phyloP scores from a whole-genome alignment of 2,797 vertebrate genomes.

The Mustela erminea region DNA sequence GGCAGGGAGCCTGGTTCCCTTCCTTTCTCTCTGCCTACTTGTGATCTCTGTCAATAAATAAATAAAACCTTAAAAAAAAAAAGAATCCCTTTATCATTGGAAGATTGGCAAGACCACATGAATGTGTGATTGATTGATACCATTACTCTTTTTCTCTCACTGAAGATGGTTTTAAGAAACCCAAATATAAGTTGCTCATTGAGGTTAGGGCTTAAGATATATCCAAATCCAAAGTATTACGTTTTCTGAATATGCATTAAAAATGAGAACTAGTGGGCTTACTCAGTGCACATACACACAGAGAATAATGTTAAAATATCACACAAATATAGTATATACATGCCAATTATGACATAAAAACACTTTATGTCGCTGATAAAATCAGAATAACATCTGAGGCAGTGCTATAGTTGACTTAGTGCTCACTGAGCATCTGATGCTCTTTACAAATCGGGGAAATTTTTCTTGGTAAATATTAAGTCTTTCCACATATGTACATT shows the following conservation, averaged over 20 bases:
- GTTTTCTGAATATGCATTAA: background rate
- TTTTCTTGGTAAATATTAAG: constrained; percentile 63
- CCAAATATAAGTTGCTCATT: background rate
- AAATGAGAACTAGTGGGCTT: background rate
- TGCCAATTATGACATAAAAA: constrained; percentile 8
- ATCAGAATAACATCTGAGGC: background rate
- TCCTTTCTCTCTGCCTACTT: too few species aligned
- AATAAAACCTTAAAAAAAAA: too few species aligned
- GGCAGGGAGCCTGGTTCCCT: too few species aligned
- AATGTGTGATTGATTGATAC: background rate
- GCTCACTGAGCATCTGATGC: background rate
- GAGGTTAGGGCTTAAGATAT: background rate
- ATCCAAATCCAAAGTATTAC: background rate
- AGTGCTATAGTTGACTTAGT: background rate
- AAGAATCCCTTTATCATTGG: background rate
- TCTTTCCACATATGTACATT: constrained; percentile 42
- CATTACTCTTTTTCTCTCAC: background rate
- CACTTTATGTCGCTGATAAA: background rate
- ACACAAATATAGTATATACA: background rate
- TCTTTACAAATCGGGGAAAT: background rate
- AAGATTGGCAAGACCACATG: background rate
- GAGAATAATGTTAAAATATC: background rate
- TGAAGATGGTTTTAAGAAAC: background rate
- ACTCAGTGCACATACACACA: background rate
- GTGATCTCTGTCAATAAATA: too few species aligned